Evolutionary conservation across 2,888 invertebrate genomes (phyloP).

Genomic region (Lottia gigantea): DNA sequence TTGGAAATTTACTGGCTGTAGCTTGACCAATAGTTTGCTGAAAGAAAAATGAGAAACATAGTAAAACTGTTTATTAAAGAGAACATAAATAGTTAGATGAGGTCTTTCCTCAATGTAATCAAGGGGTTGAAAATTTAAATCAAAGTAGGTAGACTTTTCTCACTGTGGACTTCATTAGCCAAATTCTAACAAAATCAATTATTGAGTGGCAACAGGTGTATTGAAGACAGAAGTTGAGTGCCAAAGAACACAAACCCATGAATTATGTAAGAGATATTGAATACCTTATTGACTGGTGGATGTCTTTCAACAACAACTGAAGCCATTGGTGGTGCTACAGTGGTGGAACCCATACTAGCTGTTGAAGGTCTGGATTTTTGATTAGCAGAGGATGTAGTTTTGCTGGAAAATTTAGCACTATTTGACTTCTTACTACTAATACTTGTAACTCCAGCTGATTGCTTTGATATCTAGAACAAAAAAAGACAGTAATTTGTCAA

Average conservation of each 20-base stretch:
- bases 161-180: no score
- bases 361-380: background rate
- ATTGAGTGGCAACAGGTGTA: no score
- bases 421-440: background rate
- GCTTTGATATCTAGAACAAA: background rate
- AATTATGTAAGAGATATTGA: no score
- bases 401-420: background rate
- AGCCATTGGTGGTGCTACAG: slow-evolving; percentile 63
- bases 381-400: background rate
- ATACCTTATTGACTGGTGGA: slow-evolving; percentile 61
- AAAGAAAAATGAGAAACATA: no score
- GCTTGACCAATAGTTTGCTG: slow-evolving; percentile 65
- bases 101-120: no score
- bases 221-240: no score
- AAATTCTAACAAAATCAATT: no score
- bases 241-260: no score
- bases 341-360: slow-evolving; percentile 7
- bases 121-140: no score
- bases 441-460: background rate
- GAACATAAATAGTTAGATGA: no score
- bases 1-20: slow-evolving; percentile 53
- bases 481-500: background rate
- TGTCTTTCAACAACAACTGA: slow-evolving; percentile 65
- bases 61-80: no score
- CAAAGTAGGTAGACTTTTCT: no score